These are phyloP conservation scores for Neodiprion pinetum DNA, from an alignment of 1,140 invertebrate genomes.

Conservation along the genomic window DNA sequence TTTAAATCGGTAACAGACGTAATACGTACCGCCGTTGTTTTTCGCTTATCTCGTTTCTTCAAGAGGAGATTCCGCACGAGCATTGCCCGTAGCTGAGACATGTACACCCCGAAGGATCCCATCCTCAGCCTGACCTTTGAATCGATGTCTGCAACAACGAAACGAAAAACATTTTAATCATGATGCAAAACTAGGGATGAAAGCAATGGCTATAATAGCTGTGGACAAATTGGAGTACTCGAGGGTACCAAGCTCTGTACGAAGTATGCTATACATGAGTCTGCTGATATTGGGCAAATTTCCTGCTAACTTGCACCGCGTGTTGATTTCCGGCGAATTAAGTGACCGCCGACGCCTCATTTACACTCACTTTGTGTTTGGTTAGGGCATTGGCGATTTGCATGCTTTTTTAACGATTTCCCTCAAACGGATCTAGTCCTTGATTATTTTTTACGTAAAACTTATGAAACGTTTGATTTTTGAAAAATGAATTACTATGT, in stretches of 20 bases:
- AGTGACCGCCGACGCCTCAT: too few species aligned
- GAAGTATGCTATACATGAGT: not conserved
- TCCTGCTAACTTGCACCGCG: not conserved
- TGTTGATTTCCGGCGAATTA: too few species aligned
- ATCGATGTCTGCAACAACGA: conserved; percentile 48
- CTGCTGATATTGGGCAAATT: not conserved
- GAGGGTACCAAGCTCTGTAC: not conserved
- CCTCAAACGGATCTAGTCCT: too few species aligned
- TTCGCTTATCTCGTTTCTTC: conserved; percentile 75
- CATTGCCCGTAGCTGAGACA: conserved; percentile 73
- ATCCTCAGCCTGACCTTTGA: conserved; percentile 43
- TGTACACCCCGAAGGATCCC: conserved; percentile 55
- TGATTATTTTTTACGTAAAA: too few species aligned
- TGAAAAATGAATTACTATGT: too few species aligned
- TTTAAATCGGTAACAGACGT: too few species aligned
- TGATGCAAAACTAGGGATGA: not conserved
- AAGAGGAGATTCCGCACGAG: conserved; percentile 73
- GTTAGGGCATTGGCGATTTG: too few species aligned
- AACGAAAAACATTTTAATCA: conserved; percentile 5
- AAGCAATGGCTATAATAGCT: not conserved
- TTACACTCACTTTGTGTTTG: too few species aligned
- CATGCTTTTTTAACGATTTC: too few species aligned
- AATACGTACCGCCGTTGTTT: conserved; percentile 71
- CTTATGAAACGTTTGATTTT: too few species aligned
- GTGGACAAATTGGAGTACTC: too few species aligned